Conservation (phyloP, 1,140 invertebrate genomes). For the Archivesica marissinica region DNA sequence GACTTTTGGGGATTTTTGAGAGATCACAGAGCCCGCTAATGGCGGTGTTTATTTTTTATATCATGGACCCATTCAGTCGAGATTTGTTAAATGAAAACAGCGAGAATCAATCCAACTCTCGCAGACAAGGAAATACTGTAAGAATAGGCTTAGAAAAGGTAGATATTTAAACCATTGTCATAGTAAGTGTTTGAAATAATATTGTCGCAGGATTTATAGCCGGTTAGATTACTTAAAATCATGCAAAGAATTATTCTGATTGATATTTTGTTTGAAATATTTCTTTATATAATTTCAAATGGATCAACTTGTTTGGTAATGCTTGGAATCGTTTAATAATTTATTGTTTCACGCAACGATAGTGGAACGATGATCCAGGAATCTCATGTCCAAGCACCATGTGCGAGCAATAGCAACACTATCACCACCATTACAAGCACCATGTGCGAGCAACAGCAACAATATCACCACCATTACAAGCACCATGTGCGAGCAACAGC, state of each 20-base stretch:
- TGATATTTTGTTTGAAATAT: neutral
- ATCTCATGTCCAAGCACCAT: too few relatives aligned
- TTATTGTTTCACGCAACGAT: too few relatives aligned
- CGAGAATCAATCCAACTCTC: neutral
- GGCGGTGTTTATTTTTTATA: constrained; percentile 39
- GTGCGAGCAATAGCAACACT: too few relatives aligned
- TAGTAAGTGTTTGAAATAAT: neutral
- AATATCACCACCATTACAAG: too few relatives aligned
- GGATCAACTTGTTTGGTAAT: too few relatives aligned
- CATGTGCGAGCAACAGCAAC: too few relatives aligned
- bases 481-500: too few relatives aligned
- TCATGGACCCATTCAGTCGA: constrained; percentile 1
- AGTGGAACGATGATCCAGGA: too few relatives aligned
- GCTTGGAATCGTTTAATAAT: too few relatives aligned
- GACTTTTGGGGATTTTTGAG: constrained; percentile 24
- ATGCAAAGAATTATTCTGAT: neutral
- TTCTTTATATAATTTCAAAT: neutral
- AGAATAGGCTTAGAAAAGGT: neutral
- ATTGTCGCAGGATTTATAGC: neutral
- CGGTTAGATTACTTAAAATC: constrained; percentile 21
- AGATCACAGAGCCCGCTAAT: constrained; percentile 43
- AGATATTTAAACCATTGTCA: neutral
- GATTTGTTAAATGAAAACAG: constrained; percentile 22
- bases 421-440: too few relatives aligned
- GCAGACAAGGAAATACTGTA: neutral